Evolutionary conservation across 1,140 invertebrate genomes (phyloP).

Genomic region (Drosophila quadrilineata): DNA sequence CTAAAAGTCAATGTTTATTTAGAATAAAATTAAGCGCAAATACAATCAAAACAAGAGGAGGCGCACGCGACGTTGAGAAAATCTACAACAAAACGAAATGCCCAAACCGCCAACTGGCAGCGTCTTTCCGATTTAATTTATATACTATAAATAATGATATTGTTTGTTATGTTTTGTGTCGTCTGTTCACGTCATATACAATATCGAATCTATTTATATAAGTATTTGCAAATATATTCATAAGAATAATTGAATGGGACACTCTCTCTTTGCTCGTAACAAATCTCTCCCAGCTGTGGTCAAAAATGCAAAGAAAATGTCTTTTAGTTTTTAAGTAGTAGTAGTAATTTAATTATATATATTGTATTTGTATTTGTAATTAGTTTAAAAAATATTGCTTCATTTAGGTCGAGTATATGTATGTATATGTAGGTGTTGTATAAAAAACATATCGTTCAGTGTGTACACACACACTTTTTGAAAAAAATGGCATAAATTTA

Average conservation of each 20-base stretch:
- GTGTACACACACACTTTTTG: slow-evolving; percentile 44
- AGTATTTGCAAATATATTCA: neutral
- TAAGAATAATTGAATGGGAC: slow-evolving; percentile 10
- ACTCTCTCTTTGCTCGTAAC: slow-evolving; percentile 7
- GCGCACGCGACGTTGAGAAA: slow-evolving; percentile 54
- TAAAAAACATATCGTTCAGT: slow-evolving; percentile 49
- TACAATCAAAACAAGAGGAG: slow-evolving; percentile 40
- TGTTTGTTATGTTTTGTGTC: slow-evolving; percentile 37
- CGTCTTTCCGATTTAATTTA: slow-evolving; percentile 18
- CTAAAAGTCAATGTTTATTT: slow-evolving; percentile 26
- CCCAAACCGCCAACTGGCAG: slow-evolving; percentile 46
- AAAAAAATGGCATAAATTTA: slow-evolving; percentile 49
- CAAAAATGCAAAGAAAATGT: no score
- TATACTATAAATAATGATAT: slow-evolving; percentile 25
- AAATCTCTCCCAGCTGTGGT: slow-evolving; percentile 10
- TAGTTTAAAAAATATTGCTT: slow-evolving; percentile 25
- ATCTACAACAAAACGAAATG: slow-evolving; percentile 62
- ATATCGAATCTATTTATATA: neutral
- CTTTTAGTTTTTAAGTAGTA: slow-evolving; percentile 52
- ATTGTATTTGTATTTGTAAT: slow-evolving; percentile 61
- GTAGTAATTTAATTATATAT: slow-evolving; percentile 76
- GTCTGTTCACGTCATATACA: slow-evolving; percentile 14
- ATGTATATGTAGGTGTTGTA: no score
- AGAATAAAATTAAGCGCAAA: slow-evolving; percentile 23
- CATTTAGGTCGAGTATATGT: slow-evolving; percentile 1